Percentiles rank a stretch among this genome's conserved stretches.
These are phyloP conservation scores for Cyprinella venusta DNA, from an alignment of 2,797 vertebrate genomes.

Conservation along the genomic window DNA sequence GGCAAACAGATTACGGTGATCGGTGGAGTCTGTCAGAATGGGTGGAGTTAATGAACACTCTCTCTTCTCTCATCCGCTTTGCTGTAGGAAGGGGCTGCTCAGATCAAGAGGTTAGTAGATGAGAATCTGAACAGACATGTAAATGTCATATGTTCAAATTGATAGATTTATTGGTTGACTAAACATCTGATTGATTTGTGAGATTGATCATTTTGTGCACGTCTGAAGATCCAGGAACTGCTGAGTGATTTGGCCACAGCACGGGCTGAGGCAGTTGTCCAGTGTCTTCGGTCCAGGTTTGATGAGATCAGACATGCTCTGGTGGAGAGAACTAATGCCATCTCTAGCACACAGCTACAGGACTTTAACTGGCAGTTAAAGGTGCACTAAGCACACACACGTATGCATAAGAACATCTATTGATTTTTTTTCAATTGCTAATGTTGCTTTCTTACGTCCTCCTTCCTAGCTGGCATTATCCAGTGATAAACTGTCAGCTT, in stretches of 20 bases:
- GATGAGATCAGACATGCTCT: constrained; percentile 85
- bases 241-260: constrained; percentile 75
- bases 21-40: constrained; percentile 86
- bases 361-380: constrained; percentile 98
- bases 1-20: constrained; percentile 77
- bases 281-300: constrained; percentile 83
- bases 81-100: constrained; percentile 78
- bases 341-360: constrained; percentile 86
- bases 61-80: constrained; percentile 74
- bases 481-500: constrained; percentile 92
- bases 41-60: constrained; percentile 78
- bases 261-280: constrained; percentile 76
- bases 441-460: constrained; percentile 15
- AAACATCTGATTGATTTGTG: not conserved
- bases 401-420: not conserved
- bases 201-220: constrained; percentile 25
- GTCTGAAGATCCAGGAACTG: constrained; percentile 76
- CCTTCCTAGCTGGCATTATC: constrained; percentile 87
- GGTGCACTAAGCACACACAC: constrained; percentile 70
- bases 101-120: constrained; percentile 82
- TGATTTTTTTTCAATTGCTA: constrained; percentile 4
- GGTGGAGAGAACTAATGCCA: constrained; percentile 81
- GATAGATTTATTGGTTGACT: not conserved
- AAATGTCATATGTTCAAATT: not conserved
- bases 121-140: not conserved